Evolutionary conservation across 2,797 vertebrate genomes (phyloP).

Genomic region (Paratrypauchen microcephalus): DNA sequence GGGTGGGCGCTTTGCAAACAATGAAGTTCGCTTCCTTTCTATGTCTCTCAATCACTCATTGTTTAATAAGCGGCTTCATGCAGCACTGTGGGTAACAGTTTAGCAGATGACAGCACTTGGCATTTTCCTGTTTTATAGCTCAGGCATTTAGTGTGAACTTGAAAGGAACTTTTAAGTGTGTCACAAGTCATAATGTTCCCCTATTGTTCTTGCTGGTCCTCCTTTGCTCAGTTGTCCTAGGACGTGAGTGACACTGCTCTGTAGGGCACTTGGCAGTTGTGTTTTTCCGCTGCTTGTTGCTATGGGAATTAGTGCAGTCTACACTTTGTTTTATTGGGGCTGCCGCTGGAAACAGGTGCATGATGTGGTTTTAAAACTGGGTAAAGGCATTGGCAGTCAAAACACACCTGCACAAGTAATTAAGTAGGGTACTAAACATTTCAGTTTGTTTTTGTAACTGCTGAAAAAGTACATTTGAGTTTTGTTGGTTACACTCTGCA

Average conservation of each 20-base stretch:
- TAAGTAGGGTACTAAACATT: not conserved
- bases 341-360: conserved; percentile 3
- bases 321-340: conserved; percentile 10
- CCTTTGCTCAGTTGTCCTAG: not conserved
- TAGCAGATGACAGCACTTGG: conserved; percentile 13
- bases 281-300: conserved; percentile 17
- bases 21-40: conserved; percentile 24
- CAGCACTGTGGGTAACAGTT: conserved; percentile 10
- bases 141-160: conserved; percentile 2
- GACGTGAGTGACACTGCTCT: conserved; percentile 2
- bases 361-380: not conserved
- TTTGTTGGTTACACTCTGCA: too few species aligned
- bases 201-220: not conserved
- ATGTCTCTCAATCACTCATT: conserved; percentile 24
- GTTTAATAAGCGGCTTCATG: conserved; percentile 12
- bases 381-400: not conserved
- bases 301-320: conserved; percentile 4
- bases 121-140: conserved; percentile 9
- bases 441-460: too few species aligned
- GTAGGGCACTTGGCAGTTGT: conserved; percentile 13
- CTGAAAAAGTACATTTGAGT: too few species aligned
- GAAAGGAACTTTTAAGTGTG: conserved; percentile 1
- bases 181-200: not conserved
- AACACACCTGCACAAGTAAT: not conserved
- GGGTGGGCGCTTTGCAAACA: conserved; percentile 40